Base-by-base conservation (phyloP, 2,888 invertebrate species). In the Elegia similella region DNA sequence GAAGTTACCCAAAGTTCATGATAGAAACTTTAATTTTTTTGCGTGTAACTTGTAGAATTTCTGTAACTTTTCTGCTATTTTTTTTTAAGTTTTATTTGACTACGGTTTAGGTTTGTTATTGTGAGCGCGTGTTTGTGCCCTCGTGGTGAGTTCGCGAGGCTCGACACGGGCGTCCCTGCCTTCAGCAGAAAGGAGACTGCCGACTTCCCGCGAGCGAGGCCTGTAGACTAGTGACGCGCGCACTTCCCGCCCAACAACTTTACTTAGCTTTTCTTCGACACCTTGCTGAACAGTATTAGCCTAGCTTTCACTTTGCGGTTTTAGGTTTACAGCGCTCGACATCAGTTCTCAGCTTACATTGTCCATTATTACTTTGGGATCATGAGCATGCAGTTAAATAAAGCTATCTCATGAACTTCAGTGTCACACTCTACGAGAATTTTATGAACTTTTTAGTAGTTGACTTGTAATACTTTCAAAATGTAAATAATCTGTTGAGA, bases 1-100 rank as follows among this genome's bases (percentile, higher is more conserved):
- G 63, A 55, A 64, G 62, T 59, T 59, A 58, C 63, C 63, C 61
- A 53, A 75, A 75, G 63, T 78, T 78, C 73, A 66, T 64, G 62
- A 69, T 58, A 60, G 62, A 69, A 67, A 67, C 59, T 68, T 70
- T 65, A 57, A 60, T 66, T 60, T 55, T 15, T 16, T 30, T 43
- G 52, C 55, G 7, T 59, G 54, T 62, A 67, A 64, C 63, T 68
- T 50, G 13, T 7, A 46, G 23, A 16, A 17, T 44, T 44, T 38
- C n/a, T 50, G 13, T 7, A 46, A 12, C 7, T 46, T 44, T 44
- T 38, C n/a, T 42, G 23, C 13, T 42, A 2, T 47, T 47, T n/a
- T 15, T 23, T 53, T 43, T 29, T 15, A 1, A 6, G 10, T 15
- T 15, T 23, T 43, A 48, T 48, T 50, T 16, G 17, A 13, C 16